phyloP scores from a whole-genome alignment of 2,888 invertebrate species.

The Drosophila koepferae region DNA sequence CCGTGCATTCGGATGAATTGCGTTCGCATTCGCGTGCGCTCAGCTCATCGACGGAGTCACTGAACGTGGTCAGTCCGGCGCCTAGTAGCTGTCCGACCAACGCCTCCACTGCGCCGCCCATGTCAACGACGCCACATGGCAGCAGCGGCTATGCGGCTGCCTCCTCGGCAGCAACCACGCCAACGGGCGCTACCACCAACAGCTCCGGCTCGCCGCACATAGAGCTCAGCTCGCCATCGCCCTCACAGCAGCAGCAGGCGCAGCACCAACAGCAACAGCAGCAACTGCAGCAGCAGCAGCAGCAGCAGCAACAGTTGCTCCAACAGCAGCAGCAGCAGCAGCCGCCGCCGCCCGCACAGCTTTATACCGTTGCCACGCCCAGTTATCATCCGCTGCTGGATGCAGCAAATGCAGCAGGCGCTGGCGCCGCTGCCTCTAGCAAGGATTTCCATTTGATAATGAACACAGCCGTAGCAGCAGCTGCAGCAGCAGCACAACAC shows the following conservation, averaged over 20 bases:
- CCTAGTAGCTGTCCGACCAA: conserved; percentile 68
- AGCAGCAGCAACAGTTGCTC: conserved; percentile 37
- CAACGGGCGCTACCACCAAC: conserved; percentile 72
- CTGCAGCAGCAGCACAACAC: conserved; percentile 81
- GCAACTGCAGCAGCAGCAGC: conserved; percentile 45
- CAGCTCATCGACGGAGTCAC: conserved; percentile 82
- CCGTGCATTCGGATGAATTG: conserved; percentile 86
- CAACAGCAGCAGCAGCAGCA: conserved; percentile 27
- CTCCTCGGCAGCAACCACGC: conserved; percentile 74
- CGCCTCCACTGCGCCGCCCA: conserved; percentile 59
- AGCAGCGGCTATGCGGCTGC: conserved; percentile 62
- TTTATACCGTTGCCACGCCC: conserved; percentile 55
- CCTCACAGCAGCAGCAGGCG: conserved; percentile 59
- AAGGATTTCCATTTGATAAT: conserved; percentile 83
- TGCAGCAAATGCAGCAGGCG: conserved; percentile 80
- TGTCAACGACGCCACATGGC: conserved; percentile 61
- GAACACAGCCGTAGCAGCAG: conserved; percentile 83
- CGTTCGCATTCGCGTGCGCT: conserved; percentile 70
- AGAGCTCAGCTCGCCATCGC: conserved; percentile 82
- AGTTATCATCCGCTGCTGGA: conserved; percentile 82
- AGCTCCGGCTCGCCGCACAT: conserved; percentile 82
- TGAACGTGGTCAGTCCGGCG: conserved; percentile 85
- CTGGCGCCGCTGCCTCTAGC: conserved; percentile 79
- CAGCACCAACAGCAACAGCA: conserved; percentile 38
- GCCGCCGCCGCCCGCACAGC: conserved; percentile 19